phyloP scores from a whole-genome alignment of 2,113 vertebrate genomes.

The Vicugna pacos region DNA sequence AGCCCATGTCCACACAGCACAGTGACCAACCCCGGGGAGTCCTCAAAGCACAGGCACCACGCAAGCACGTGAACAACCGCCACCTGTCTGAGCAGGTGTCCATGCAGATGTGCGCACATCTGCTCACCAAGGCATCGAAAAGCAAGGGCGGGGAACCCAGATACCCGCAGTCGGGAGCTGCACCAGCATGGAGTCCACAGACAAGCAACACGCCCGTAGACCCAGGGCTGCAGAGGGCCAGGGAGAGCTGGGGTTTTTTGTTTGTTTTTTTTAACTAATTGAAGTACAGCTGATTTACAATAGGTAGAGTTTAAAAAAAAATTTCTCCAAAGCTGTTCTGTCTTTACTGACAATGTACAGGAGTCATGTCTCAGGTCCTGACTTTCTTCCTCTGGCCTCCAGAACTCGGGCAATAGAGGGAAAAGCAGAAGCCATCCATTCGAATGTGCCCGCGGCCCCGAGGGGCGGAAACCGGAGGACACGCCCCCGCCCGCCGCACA shows the following conservation, averaged over 20 bases:
- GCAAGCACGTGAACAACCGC: neutral
- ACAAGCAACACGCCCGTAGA: rapidly evolving
- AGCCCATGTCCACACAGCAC: rapidly evolving
- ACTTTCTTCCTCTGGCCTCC: neutral
- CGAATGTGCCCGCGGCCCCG: neutral
- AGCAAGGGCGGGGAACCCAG: neutral
- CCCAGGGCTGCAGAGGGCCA: neutral
- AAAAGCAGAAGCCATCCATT: rapidly evolving
- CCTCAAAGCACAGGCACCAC: rapidly evolving
- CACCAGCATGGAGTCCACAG: rapidly evolving
- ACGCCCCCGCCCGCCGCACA: neutral
- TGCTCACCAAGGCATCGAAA: neutral
- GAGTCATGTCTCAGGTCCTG: neutral
- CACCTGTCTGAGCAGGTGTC: rapidly evolving
- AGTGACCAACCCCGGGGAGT: neutral
- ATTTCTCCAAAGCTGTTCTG: neutral
- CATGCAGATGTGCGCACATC: rapidly evolving
- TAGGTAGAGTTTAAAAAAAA: too few species aligned
- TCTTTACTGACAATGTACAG: neutral
- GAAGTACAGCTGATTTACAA: too few species aligned
- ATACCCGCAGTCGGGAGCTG: rapidly evolving
- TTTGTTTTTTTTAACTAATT: too few species aligned
- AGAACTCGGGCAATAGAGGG: neutral
- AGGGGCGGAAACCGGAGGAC: rapidly evolving
- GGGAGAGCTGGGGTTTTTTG: too few species aligned